These are phyloP conservation scores for Acromyrmex heyeri DNA, from an alignment of 1,140 invertebrate genomes.

Conservation along the genomic window DNA sequence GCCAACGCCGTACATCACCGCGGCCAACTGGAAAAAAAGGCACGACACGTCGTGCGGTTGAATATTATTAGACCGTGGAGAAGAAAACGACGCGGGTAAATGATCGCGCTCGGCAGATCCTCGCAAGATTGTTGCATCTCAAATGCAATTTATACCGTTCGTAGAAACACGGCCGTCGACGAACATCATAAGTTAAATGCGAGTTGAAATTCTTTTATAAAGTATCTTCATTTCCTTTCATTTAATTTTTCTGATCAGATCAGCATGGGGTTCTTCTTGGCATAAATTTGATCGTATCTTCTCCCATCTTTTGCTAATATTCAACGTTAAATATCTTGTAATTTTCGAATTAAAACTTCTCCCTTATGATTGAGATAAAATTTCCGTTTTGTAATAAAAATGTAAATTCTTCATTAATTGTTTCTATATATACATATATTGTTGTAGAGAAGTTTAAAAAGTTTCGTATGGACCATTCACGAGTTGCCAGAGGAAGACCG, in stretches of 20 bases:
- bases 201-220: background rate
- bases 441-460: background rate
- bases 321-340: background rate
- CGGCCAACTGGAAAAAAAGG: slow-evolving; percentile 41
- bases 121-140: slow-evolving; percentile 44
- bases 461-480: background rate
- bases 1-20: slow-evolving; percentile 53
- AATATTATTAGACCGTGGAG: slow-evolving; percentile 63
- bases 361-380: background rate
- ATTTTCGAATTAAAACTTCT: background rate
- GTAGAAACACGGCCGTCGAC: slow-evolving; percentile 20
- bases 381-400: background rate
- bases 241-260: slow-evolving; percentile 28
- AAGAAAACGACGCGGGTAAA: slow-evolving; percentile 45
- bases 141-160: slow-evolving; percentile 35
- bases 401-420: background rate
- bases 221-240: slow-evolving; percentile 12
- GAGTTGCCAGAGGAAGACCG: background rate
- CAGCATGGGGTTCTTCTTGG: background rate
- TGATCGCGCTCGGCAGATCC: slow-evolving; percentile 46
- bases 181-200: slow-evolving; percentile 11
- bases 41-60: slow-evolving; percentile 42
- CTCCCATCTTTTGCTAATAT: background rate
- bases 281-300: slow-evolving; percentile 6
- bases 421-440: background rate